Conservation (phyloP, 2,113 vertebrate genomes). For the sheep (Ovis aries) region DNA sequence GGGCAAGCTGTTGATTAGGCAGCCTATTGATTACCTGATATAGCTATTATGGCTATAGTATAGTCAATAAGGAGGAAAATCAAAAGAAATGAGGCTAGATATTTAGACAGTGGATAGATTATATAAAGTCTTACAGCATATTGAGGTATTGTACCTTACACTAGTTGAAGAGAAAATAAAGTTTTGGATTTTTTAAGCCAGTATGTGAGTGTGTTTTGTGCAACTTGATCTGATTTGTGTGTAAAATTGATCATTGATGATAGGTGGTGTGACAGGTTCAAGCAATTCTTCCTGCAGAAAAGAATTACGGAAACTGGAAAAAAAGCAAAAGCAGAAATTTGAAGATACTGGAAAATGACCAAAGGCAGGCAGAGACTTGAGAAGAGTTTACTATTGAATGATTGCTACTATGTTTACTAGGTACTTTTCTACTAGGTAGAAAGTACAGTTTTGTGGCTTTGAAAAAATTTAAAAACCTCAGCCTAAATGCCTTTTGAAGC, state of each 20-base stretch:
- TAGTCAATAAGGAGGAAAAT: background rate
- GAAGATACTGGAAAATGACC: background rate
- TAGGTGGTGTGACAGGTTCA: background rate
- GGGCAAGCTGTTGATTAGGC: background rate
- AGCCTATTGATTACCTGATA: background rate
- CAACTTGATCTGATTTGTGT: background rate
- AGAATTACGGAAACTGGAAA: background rate
- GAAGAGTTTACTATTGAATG: background rate
- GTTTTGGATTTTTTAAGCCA: background rate
- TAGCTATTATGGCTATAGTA: background rate
- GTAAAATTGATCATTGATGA: background rate
- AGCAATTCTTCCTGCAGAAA: background rate
- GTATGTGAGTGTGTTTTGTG: background rate
- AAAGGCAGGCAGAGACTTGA: background rate
- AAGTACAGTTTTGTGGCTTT: background rate
- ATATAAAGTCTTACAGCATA: background rate
- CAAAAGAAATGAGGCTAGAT: background rate
- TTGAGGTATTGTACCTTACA: background rate
- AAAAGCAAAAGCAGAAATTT: background rate
- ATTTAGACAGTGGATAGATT: background rate
- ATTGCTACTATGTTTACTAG: background rate
- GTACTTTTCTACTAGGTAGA: background rate
- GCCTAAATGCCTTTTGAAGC: background rate
- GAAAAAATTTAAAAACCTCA: background rate
- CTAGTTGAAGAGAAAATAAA: background rate